Percentiles rank a stretch among this genome's conserved stretches.
These are phyloP conservation scores for Vireo griseus DNA, from an alignment of 2,797 vertebrate genomes.

Conservation along the genomic window DNA sequence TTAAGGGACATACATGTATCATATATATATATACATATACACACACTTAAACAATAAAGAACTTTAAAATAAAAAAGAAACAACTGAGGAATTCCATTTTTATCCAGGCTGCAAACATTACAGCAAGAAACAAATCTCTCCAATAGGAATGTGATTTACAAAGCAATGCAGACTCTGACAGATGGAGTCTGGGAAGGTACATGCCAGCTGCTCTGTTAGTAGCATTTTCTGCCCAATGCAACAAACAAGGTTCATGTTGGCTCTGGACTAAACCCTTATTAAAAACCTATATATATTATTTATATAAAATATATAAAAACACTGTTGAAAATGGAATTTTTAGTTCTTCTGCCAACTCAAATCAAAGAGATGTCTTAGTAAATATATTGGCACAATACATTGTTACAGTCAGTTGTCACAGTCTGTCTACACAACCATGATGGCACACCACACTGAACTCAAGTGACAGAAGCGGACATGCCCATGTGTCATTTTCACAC, in stretches of 20 bases:
- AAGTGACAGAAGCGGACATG: not conserved
- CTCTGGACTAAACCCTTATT: not conserved
- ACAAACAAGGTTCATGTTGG: not conserved
- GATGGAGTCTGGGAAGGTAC: constrained; percentile 36
- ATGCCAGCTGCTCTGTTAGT: constrained; percentile 46
- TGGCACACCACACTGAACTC: not conserved
- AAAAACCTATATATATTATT: not conserved
- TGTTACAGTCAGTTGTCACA: not conserved
- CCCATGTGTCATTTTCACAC: not conserved
- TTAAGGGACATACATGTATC: not conserved
- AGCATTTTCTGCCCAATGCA: constrained; percentile 8
- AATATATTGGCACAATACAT: not conserved
- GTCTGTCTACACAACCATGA: not conserved
- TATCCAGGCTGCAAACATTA: not conserved
- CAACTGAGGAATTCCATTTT: not conserved
- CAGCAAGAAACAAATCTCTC: not conserved
- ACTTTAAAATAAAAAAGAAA: not conserved
- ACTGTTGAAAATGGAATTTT: not conserved
- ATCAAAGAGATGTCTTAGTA: not conserved
- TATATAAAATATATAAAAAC: not conserved
- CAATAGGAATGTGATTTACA: not conserved
- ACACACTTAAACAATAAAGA: not conserved
- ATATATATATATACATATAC: not conserved
- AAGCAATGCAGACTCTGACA: constrained; percentile 30
- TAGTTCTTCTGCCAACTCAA: constrained; percentile 8